Base-by-base conservation (phyloP, 1,140 invertebrate species). In the Euura lappo region DNA sequence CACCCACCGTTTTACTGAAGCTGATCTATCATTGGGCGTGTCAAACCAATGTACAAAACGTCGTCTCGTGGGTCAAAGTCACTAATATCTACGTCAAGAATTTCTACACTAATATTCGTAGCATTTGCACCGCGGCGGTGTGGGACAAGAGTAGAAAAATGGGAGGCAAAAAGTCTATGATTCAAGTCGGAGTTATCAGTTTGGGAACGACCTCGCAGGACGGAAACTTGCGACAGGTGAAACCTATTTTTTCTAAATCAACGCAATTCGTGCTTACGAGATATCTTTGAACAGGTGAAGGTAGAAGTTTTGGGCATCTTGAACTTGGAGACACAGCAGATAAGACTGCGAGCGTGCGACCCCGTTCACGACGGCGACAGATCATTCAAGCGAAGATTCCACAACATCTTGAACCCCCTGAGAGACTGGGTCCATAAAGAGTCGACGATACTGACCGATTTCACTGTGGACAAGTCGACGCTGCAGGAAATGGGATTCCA, bases 11-110 rank as follows among this genome's bases (percentile, higher is more conserved):
- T 10, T 86, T 96, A 4, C 81, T 96, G 0, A 97, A 97, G 81
- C 86, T 97, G 0, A 93, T 97, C 44, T 97, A 97, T 83, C 95
- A 97, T 82, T 97, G 95, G 95, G 90, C 93, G 0, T 96, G 95
- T 81, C 95, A 97, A 79, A 97, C 95, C 1, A 94, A 94, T 72
- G 93, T 96, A 8, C 92, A 94, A 78, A 97, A 96, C 81, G 94
- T 97, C 8, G 90, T 95, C 0, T 93, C 94, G 66, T 97, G 95
- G 96, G 92, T 96, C 0, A 96, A 96, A 88, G 94, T 93, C 1
- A 91, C 93, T 68, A 93, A 93, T 78, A 83, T 93, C 6, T 94
- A 93, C 79, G 89, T 94, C 0, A 94, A 94, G 82, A 92, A 92
- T 10, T 91, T 96, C 74, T 95, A 93, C 75, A 94, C 94, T 0